phyloP scores from a whole-genome alignment of 2,113 vertebrate species.

The Dissostichus mawsoni region DNA sequence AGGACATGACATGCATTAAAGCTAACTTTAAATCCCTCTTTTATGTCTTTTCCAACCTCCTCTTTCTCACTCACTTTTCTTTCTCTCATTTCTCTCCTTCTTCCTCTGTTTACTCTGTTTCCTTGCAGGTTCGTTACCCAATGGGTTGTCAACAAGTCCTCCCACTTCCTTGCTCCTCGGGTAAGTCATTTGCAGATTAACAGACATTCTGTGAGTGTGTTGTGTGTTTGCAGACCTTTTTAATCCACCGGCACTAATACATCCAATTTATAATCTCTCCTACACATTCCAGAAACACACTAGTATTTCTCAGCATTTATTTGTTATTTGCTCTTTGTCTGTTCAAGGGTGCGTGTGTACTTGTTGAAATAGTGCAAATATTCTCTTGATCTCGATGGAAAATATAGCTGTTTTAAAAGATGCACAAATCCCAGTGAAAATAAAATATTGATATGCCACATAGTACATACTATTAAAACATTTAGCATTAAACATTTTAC shows the following conservation, averaged over 20 bases:
- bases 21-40: conserved; percentile 14
- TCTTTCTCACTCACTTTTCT: not conserved
- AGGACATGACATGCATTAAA: conserved; percentile 27
- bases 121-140: conserved; percentile 92
- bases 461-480: not conserved
- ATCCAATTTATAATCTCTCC: not conserved
- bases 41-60: not conserved
- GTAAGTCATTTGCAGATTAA: conserved; percentile 82
- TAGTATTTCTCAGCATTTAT: conserved; percentile 18
- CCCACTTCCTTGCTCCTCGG: conserved; percentile 92
- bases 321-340: not conserved
- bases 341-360: too few relatives aligned
- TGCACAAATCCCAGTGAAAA: conserved; percentile 1
- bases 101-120: not conserved
- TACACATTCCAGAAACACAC: not conserved
- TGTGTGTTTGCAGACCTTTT: conserved; percentile 8
- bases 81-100: conserved; percentile 5
- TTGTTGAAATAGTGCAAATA: too few relatives aligned
- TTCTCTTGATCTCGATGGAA: not conserved
- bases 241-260: not conserved
- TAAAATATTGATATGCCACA: not conserved
- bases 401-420: conserved; percentile 18
- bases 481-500: not conserved
- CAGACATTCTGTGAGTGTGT: conserved; percentile 9
- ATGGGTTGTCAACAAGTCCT: conserved; percentile 98